Evolutionary conservation across 2,888 invertebrate genomes (phyloP), one percentile per base, ranked within the genome.

Genomic region (Ectemnius cavifrons): DNA sequence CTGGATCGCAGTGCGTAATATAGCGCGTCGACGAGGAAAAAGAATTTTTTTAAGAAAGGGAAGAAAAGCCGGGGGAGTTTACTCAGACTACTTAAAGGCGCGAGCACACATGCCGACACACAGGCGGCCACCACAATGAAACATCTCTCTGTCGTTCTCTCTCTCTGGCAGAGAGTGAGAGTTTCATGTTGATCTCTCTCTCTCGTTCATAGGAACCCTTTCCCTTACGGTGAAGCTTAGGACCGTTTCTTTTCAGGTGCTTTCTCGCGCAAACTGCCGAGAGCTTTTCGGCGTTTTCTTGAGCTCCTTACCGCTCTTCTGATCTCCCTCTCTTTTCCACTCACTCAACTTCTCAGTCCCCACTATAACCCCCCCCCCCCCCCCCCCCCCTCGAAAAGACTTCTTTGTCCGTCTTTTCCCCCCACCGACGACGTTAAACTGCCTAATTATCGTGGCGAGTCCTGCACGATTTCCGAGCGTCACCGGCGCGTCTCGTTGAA

Each of bases 71-170:
- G 2, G 11, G 16, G 57, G 49, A 70, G 71, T 78, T 52, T 71
- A 49, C 71, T 73, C 72, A 71, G 73, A 70, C 70, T 67, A 77
- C 70, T 68, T 75, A 77, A 79, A 79, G 79, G 78, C 79, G 79
- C 75, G 75, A 75, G 79, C 78, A 79, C 79, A 79, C 79, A 79
- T 79, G 79, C 71, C 75, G 75, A 61, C 69, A 37, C 37, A 37
- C 6, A 58, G 59, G 72, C 62, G 65, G 67, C 73, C 68, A 59
- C 4, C 64, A 71, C 79, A 78, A 77, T 78, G 52, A 16, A 16
- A 5, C 52, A 16, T 52, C 16, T 52, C 52, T 52, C 52, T 6
- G 14, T 13, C 14, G 8, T 13, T 16, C 6, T 52, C 52, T 52
- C n/a, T 49, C n/a, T n/a, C n/a, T n/a, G n/a, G n/a, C 16, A 49